Conservation (phyloP, 2,888 invertebrate species). For the Liposcelis brunnea region DNA sequence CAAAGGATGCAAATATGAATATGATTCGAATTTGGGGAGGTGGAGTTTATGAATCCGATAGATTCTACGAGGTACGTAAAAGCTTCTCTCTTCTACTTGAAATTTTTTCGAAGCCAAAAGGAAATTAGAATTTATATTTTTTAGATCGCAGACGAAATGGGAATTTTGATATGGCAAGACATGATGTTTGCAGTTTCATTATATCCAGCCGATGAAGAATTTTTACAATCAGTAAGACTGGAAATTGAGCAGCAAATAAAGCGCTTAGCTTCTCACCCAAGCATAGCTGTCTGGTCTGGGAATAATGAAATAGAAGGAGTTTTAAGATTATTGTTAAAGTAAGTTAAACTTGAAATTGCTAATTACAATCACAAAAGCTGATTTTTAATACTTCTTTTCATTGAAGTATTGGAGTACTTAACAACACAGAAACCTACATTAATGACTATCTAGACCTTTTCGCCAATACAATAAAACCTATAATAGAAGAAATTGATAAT, state of each 20-base stretch:
- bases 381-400: too few relatives aligned
- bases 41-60: conserved; percentile 83
- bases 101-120: too few relatives aligned
- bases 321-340: too few relatives aligned
- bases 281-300: conserved; percentile 75
- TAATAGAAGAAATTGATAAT: conserved; percentile 42
- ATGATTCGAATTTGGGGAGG: conserved; percentile 98
- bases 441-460: conserved; percentile 71
- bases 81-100: too few relatives aligned
- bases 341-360: too few relatives aligned
- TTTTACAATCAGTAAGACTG: conserved; percentile 48
- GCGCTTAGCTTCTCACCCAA: conserved; percentile 70
- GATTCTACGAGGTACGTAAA: conserved; percentile 84
- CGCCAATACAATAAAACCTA: conserved; percentile 50
- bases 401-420: conserved; percentile 35
- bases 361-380: too few relatives aligned
- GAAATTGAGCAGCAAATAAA: conserved; percentile 71
- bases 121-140: too few relatives aligned
- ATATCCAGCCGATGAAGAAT: conserved; percentile 64
- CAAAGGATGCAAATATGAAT: conserved; percentile 68
- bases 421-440: conserved; percentile 37
- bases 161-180: conserved; percentile 94
- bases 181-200: conserved; percentile 92
- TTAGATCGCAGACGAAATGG: conserved; percentile 68
- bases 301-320: conserved; percentile 96